Conservation (phyloP, 1,140 invertebrate species). For the Drosophila novamexicana region DNA sequence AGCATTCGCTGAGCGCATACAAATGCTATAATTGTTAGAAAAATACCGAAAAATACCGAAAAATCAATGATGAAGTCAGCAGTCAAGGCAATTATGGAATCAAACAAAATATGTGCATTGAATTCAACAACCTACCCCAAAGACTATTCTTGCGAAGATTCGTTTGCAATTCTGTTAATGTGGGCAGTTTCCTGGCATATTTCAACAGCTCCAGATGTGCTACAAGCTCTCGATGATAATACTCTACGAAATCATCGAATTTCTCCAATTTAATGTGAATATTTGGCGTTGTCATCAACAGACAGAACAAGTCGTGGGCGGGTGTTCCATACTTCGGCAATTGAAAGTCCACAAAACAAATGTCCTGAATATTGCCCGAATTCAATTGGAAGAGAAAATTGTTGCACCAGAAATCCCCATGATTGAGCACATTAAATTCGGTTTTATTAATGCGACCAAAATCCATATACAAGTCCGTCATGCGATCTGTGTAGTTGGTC, state of each 20-base stretch:
- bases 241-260: conserved; percentile 76
- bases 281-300: conserved; percentile 69
- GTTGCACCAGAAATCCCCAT: conserved; percentile 86
- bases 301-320: conserved; percentile 78
- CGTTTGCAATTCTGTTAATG: conserved; percentile 56
- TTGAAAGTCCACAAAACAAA: conserved; percentile 84
- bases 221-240: conserved; percentile 67
- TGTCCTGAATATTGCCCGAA: conserved; percentile 44
- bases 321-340: conserved; percentile 74
- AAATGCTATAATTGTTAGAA: conserved; percentile 52
- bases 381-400: conserved; percentile 84
- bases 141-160: conserved; percentile 59
- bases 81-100: not conserved
- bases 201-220: conserved; percentile 56
- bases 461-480: conserved; percentile 69
- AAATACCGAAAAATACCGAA: not conserved
- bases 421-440: conserved; percentile 87
- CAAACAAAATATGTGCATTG: not conserved
- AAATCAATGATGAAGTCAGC: conserved; percentile 3
- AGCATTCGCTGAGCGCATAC: conserved; percentile 67
- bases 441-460: conserved; percentile 72
- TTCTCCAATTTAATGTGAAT: conserved; percentile 60
- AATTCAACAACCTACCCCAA: conserved; percentile 58
- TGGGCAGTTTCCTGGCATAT: conserved; percentile 57
- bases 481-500: conserved; percentile 61